phyloP scores from a whole-genome alignment of 1,140 invertebrate species.

The Bactericera cockerelli region DNA sequence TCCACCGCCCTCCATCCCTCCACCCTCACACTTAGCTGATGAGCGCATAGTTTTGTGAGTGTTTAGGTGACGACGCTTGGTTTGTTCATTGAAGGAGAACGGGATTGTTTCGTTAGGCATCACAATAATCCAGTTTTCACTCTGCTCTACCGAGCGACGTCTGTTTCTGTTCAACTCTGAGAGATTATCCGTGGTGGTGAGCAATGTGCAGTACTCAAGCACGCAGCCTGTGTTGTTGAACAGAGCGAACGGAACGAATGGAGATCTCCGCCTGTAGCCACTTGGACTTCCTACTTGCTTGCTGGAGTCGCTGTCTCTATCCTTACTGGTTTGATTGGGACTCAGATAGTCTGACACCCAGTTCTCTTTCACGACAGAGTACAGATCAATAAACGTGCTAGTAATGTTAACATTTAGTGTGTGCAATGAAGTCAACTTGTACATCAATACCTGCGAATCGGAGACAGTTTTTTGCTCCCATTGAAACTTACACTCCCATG shows the following conservation, averaged over 20 bases:
- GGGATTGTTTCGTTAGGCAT: conserved; percentile 50
- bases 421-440: conserved; percentile 25
- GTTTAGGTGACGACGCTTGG: conserved; percentile 56
- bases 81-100: conserved; percentile 60
- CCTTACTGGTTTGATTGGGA: conserved; percentile 22
- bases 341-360: conserved; percentile 78
- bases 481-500: conserved; percentile 46
- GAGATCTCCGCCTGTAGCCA: conserved; percentile 52
- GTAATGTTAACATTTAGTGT: conserved; percentile 75
- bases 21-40: conserved; percentile 74
- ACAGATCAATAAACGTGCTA: conserved; percentile 61
- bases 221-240: conserved; percentile 75
- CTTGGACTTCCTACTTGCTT: conserved; percentile 30
- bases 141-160: conserved; percentile 26
- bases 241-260: conserved; percentile 83
- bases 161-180: conserved; percentile 19
- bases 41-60: conserved; percentile 62
- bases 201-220: conserved; percentile 24
- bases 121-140: conserved; percentile 51
- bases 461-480: not conserved
- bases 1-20: conserved; percentile 76
- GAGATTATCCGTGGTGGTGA: conserved; percentile 13
- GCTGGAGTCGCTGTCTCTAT: not conserved
- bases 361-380: conserved; percentile 61
- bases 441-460: not conserved